A percentile compares a stretch with the other conserved stretches of the same genome.
phyloP scores from a whole-genome alignment of 2,888 invertebrate species.

The Drosophila percnosoma region DNA sequence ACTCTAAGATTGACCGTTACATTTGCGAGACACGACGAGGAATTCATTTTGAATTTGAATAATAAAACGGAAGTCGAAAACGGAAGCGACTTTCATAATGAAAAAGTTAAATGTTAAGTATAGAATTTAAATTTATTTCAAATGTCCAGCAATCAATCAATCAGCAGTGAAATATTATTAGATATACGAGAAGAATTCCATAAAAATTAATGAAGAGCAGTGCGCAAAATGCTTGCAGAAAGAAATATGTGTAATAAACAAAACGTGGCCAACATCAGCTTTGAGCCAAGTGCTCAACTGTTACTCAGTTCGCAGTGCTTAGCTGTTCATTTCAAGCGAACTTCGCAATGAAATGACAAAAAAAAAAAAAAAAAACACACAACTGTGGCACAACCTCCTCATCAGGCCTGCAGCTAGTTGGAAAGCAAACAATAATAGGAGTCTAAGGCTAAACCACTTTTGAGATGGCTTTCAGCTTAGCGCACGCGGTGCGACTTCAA shows the following conservation, averaged over 20 bases:
- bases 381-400: conserved; percentile 11
- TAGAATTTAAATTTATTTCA: background rate
- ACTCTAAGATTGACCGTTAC: conserved; percentile 31
- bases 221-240: background rate
- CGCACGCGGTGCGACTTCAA: conserved; percentile 66
- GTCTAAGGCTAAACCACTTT: conserved; percentile 58
- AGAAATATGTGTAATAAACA: background rate
- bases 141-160: background rate
- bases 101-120: background rate
- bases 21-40: background rate
- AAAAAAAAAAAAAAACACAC: background rate
- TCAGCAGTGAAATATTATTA: background rate
- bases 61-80: background rate
- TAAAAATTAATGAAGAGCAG: background rate
- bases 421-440: conserved; percentile 14
- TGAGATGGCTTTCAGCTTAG: conserved; percentile 74
- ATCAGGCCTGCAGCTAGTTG: conserved; percentile 7
- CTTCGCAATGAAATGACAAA: conserved; percentile 23
- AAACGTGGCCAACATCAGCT: conserved; percentile 4
- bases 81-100: conserved; percentile 1
- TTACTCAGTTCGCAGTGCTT: background rate
- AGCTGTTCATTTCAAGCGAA: conserved; percentile 1
- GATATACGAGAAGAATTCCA: background rate
- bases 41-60: conserved; percentile 15
- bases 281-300: background rate